Evolutionary conservation across 2,797 vertebrate genomes (phyloP).

Genomic region (Triplophysa yarkandensis): DNA sequence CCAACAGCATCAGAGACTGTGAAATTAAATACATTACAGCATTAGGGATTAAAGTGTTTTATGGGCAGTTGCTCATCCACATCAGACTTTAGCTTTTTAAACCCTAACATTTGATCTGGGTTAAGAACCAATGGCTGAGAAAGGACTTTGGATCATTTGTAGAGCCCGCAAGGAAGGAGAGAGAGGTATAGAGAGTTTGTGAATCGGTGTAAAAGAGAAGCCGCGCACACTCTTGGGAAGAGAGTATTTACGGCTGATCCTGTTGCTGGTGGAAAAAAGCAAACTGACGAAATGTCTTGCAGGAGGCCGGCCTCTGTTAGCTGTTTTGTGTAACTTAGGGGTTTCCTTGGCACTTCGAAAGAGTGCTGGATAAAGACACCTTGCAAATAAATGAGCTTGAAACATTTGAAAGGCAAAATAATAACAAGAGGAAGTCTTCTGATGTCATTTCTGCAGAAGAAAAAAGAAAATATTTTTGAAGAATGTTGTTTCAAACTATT

Average conservation of each 20-base stretch:
- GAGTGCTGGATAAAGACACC: not conserved
- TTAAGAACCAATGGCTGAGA: conserved; percentile 79
- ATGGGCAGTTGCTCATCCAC: conserved; percentile 96
- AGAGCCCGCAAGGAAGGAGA: conserved; percentile 67
- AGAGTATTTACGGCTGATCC: conserved; percentile 59
- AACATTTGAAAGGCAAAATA: not conserved
- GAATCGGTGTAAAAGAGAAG: conserved; percentile 56
- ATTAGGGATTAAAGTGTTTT: conserved; percentile 90
- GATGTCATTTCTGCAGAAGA: not conserved
- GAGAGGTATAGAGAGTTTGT: conserved; percentile 51
- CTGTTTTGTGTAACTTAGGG: conserved; percentile 40
- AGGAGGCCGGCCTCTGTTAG: conserved; percentile 37
- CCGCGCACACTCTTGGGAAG: conserved; percentile 52
- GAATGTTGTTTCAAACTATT: no score
- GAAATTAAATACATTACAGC: conserved; percentile 98
- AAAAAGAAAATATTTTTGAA: no score
- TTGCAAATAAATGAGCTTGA: not conserved
- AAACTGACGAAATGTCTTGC: conserved; percentile 42
- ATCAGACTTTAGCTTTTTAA: conserved; percentile 92
- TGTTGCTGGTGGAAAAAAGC: conserved; percentile 58
- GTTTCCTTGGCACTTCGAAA: conserved; percentile 25
- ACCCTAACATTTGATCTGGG: conserved; percentile 90
- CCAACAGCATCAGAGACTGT: conserved; percentile 89
- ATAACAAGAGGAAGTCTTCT: not conserved
- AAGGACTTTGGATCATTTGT: conserved; percentile 72